Evolutionary conservation across 2,113 vertebrate species (phyloP).

Genomic region (Furnarius figulus): DNA sequence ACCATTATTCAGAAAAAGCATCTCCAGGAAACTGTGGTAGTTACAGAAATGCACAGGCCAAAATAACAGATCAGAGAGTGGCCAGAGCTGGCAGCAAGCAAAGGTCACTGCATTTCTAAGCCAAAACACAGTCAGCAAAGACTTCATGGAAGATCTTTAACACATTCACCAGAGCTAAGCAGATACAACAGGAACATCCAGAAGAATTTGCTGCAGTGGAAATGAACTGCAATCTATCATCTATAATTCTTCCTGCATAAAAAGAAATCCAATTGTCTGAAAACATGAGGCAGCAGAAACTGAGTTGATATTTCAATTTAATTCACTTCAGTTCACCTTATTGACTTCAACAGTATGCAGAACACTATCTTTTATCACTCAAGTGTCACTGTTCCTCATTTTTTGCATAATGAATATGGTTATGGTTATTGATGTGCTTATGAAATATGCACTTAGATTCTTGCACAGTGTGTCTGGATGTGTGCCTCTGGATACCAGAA

Average conservation of each 20-base stretch:
- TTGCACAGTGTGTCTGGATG: neutral
- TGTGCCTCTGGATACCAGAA: neutral
- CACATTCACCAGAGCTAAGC: neutral
- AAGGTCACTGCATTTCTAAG: neutral
- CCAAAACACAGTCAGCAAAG: neutral
- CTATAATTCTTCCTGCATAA: neutral
- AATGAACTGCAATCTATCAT: neutral
- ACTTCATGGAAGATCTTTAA: neutral
- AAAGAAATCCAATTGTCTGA: slow-evolving; percentile 36
- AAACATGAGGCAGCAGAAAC: slow-evolving; percentile 31
- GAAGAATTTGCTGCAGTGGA: neutral
- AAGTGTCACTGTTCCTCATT: neutral
- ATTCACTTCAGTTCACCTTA: slow-evolving; percentile 11
- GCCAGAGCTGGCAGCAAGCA: neutral
- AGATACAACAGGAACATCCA: neutral
- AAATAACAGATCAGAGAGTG: neutral
- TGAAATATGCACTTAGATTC: neutral
- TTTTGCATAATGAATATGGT: neutral
- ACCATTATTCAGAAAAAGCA: neutral
- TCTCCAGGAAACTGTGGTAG: neutral
- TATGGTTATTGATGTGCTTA: neutral
- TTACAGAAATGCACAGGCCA: neutral
- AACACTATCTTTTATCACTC: neutral
- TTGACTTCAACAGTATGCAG: neutral
- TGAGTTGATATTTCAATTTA: slow-evolving; percentile 36